These are phyloP conservation scores for Grapholita molesta DNA, from an alignment of 1,140 invertebrate species.

Conservation along the genomic window DNA sequence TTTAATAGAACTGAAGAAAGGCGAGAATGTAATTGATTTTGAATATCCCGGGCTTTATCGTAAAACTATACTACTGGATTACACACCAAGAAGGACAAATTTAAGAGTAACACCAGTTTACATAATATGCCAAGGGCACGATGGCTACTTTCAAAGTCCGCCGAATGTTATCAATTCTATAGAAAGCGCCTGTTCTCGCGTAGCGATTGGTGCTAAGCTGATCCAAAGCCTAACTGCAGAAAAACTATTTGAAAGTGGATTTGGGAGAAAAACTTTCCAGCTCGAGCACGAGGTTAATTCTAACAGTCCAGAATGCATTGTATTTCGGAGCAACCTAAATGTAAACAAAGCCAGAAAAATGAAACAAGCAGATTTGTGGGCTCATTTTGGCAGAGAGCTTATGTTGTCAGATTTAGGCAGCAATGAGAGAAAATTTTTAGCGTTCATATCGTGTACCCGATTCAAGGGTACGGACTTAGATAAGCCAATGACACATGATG, in stretches of 20 bases:
- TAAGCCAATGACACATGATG: slow-evolving; percentile 83
- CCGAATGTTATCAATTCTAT: slow-evolving; percentile 82
- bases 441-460: slow-evolving; percentile 92
- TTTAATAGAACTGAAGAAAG: slow-evolving; percentile 62
- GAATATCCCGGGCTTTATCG: slow-evolving; percentile 53
- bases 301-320: slow-evolving; percentile 80
- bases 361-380: slow-evolving; percentile 91
- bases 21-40: slow-evolving; percentile 65
- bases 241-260: slow-evolving; percentile 90
- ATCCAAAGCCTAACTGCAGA: slow-evolving; percentile 93
- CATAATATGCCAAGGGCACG: slow-evolving; percentile 86
- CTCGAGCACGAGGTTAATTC: slow-evolving; percentile 82
- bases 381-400: slow-evolving; percentile 88
- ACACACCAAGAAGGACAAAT: slow-evolving; percentile 72
- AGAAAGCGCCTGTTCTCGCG: slow-evolving; percentile 87
- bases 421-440: slow-evolving; percentile 89
- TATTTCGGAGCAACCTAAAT: slow-evolving; percentile 85
- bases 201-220: slow-evolving; percentile 87
- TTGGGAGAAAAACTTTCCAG: slow-evolving; percentile 90
- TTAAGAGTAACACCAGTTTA: slow-evolving; percentile 83
- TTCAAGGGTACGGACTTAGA: slow-evolving; percentile 83
- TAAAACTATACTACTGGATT: slow-evolving; percentile 55
- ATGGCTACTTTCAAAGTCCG: slow-evolving; percentile 90
- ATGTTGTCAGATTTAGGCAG: slow-evolving; percentile 82
- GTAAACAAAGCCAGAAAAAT: slow-evolving; percentile 85